Evolutionary conservation across 1,140 invertebrate genomes (phyloP).

Genomic region (Lordiphosa stackelbergi): DNA sequence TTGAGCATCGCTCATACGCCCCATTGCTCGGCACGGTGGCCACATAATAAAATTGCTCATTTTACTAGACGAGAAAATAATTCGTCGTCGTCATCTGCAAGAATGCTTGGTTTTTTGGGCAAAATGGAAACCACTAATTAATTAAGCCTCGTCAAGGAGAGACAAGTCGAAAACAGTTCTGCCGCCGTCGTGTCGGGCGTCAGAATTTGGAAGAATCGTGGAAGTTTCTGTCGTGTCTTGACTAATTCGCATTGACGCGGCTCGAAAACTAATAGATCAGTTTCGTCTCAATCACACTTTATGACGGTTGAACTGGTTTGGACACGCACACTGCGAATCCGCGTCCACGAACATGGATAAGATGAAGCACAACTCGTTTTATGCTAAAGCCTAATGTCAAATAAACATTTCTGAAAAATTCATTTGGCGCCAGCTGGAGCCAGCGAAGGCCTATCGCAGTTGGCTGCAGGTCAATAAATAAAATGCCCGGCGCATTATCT

Average conservation of each 20-base stretch:
- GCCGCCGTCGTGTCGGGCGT: slow-evolving; percentile 9
- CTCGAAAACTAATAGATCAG: slow-evolving; percentile 62
- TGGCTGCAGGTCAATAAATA: slow-evolving; percentile 32
- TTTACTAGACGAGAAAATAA: slow-evolving; percentile 39
- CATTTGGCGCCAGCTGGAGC: slow-evolving; percentile 37
- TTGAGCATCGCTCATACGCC: slow-evolving; percentile 42
- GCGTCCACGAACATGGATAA: slow-evolving; percentile 3
- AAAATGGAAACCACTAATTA: slow-evolving; percentile 48
- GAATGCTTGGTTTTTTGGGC: slow-evolving; percentile 14
- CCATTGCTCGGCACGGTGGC: slow-evolving; percentile 35
- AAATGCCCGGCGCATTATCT: slow-evolving; percentile 33
- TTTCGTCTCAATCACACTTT: slow-evolving; percentile 64
- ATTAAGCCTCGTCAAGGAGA: slow-evolving; percentile 56
- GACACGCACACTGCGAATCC: slow-evolving; percentile 13
- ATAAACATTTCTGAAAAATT: slow-evolving; percentile 56
- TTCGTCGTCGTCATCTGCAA: slow-evolving; percentile 14
- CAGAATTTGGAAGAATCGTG: slow-evolving; percentile 9
- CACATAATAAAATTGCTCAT: slow-evolving; percentile 43
- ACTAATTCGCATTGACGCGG: slow-evolving; percentile 55
- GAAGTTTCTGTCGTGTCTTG: slow-evolving; percentile 26
- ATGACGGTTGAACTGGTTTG: slow-evolving; percentile 51
- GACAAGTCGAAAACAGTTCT: slow-evolving; percentile 25
- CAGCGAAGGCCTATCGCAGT: slow-evolving; percentile 16
- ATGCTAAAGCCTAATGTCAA: slow-evolving; percentile 27
- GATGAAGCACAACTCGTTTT: slow-evolving; percentile 29